phyloP scores from a whole-genome alignment of 2,888 invertebrate genomes.

The Spodoptera exigua region DNA sequence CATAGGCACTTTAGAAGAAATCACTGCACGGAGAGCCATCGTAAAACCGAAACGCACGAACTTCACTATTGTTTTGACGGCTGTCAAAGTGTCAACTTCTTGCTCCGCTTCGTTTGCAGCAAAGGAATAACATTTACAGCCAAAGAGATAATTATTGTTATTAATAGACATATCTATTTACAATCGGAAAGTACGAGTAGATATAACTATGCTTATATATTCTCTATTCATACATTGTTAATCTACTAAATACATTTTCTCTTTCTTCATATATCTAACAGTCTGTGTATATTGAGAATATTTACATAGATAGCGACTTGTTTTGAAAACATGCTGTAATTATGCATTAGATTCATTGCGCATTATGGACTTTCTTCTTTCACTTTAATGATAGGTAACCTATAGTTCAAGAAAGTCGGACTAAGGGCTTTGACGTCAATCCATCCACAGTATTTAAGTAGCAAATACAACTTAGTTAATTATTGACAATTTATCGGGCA shows the following conservation, averaged over 20 bases:
- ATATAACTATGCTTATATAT: constrained; percentile 36
- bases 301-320: constrained; percentile 4
- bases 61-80: constrained; percentile 81
- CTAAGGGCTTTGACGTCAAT: constrained; percentile 38
- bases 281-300: background rate
- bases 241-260: constrained; percentile 6
- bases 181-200: constrained; percentile 16
- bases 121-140: constrained; percentile 35
- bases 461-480: constrained; percentile 14
- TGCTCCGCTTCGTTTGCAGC: constrained; percentile 22
- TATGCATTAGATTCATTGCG: constrained; percentile 14
- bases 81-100: constrained; percentile 30
- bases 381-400: constrained; percentile 23
- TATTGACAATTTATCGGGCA: constrained; percentile 13
- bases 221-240: constrained; percentile 18
- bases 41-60: constrained; percentile 70
- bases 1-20: constrained; percentile 89
- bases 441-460: constrained; percentile 4
- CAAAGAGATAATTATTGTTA: constrained; percentile 26
- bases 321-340: constrained; percentile 33
- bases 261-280: constrained; percentile 6
- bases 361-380: constrained; percentile 31
- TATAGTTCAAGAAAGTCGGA: constrained; percentile 37
- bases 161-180: constrained; percentile 33
- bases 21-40: constrained; percentile 82